Conservation (phyloP, 1,140 invertebrate species). For the Trigoniulus corallinus region DNA sequence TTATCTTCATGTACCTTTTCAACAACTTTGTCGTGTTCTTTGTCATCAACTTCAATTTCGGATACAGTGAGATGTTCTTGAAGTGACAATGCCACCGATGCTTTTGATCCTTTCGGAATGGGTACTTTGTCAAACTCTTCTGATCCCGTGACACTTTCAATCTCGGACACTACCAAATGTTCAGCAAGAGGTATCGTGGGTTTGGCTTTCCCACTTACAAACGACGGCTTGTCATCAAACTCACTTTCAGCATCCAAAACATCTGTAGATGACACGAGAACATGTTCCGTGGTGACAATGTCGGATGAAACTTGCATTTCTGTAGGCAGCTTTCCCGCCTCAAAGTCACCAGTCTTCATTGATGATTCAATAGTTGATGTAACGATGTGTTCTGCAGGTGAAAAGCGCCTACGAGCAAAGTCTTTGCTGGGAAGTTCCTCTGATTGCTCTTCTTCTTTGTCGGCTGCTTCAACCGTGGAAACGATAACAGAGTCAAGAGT, state of each 20-base stretch:
- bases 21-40: conserved; percentile 18
- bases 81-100: not conserved
- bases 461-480: not conserved
- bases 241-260: conserved; percentile 17
- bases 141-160: not conserved
- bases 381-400: not conserved
- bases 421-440: not conserved
- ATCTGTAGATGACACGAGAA: not conserved
- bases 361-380: not conserved
- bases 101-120: not conserved
- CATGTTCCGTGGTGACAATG: not conserved
- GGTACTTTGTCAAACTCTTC: conserved; percentile 18
- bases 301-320: not conserved
- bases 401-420: not conserved
- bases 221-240: conserved; percentile 19
- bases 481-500: not conserved
- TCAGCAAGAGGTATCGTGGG: conserved; percentile 18
- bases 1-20: not conserved
- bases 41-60: conserved; percentile 30
- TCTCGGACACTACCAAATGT: not conserved
- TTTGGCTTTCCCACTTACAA: conserved; percentile 20
- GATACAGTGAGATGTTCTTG: conserved; percentile 29
- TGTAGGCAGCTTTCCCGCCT: not conserved
- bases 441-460: not conserved
- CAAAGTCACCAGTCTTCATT: not conserved